phyloP scores from a whole-genome alignment of 37 sponge, comb jelly and placozoan genomes.

The Lycopodina hypogea region DNA sequence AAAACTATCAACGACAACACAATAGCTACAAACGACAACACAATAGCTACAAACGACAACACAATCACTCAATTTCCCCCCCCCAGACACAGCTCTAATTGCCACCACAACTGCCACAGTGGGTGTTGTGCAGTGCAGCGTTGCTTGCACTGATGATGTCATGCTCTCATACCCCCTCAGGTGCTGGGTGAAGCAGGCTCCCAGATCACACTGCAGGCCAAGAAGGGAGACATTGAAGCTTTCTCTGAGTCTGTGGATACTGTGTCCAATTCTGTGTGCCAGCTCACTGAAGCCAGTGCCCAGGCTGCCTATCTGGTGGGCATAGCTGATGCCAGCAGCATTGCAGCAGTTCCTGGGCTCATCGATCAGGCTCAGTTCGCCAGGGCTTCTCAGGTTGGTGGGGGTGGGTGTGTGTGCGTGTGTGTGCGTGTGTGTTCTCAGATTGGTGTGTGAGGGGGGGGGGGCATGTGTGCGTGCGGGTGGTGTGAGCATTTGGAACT shows the following conservation, averaged over 20 bases:
- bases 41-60: no score
- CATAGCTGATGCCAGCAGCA: slow-evolving; percentile 88
- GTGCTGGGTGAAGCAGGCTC: slow-evolving; percentile 70
- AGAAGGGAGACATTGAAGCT: slow-evolving; percentile 56
- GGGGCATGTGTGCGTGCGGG: no score
- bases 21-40: no score
- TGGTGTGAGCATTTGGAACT: no score
- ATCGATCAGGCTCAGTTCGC: slow-evolving; percentile 87
- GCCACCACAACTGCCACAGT: no score
- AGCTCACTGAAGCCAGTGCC: slow-evolving; percentile 69
- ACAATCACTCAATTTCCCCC: no score
- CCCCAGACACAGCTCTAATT: no score
- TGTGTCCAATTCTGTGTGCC: slow-evolving; percentile 65
- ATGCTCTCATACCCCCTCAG: slow-evolving; percentile 9
- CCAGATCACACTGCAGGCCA: slow-evolving; percentile 64
- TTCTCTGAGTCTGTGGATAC: slow-evolving; percentile 66
- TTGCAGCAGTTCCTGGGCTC: slow-evolving; percentile 82
- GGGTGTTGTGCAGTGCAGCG: no score
- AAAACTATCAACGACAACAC: no score
- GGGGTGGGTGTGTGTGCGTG: neutral
- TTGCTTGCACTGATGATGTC: no score
- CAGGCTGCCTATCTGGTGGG: slow-evolving; percentile 95
- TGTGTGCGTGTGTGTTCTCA: no score
- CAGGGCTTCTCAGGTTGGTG: slow-evolving; percentile 54
- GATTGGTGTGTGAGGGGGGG: no score